These are phyloP conservation scores for Temnothorax curvispinosus DNA, from an alignment of 1,140 invertebrate genomes.

Conservation along the genomic window DNA sequence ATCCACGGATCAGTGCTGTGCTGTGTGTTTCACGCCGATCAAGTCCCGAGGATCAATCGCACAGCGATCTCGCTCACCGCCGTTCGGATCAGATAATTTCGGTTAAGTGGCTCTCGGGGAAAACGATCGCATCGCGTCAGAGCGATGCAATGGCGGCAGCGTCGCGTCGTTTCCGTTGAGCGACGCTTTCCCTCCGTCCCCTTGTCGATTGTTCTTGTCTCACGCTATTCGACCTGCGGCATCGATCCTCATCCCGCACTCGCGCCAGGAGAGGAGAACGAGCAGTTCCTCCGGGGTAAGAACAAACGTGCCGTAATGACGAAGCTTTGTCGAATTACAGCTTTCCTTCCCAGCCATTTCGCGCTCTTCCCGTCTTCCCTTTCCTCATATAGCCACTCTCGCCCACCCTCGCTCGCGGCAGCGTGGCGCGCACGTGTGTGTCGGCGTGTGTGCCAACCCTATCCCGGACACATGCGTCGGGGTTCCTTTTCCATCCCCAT, in stretches of 20 bases:
- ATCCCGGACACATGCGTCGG: background rate
- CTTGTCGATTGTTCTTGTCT: background rate
- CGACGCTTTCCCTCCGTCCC: slow-evolving; percentile 8
- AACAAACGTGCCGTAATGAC: slow-evolving; percentile 50
- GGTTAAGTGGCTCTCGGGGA: slow-evolving; percentile 58
- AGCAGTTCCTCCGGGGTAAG: slow-evolving; percentile 16
- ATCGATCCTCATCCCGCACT: slow-evolving; percentile 43
- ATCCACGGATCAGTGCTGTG: slow-evolving; percentile 46
- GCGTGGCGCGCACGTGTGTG: background rate
- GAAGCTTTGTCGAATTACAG: slow-evolving; percentile 55
- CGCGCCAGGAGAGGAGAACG: background rate
- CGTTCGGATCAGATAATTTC: slow-evolving; percentile 63
- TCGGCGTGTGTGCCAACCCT: background rate
- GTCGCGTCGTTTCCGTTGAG: slow-evolving; percentile 29
- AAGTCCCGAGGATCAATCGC: background rate
- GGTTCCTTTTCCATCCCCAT: background rate
- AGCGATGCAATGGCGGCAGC: background rate
- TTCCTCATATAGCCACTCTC: background rate
- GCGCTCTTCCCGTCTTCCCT: slow-evolving; percentile 9
- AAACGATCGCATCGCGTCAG: slow-evolving; percentile 38
- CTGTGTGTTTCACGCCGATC: slow-evolving; percentile 31
- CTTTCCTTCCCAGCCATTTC: slow-evolving; percentile 46
- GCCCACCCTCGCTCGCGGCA: background rate
- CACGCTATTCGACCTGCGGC: slow-evolving; percentile 18
- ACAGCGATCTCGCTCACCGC: slow-evolving; percentile 49